These are phyloP conservation scores for Tupiocoris notatus DNA, from an alignment of 2,888 invertebrate genomes.

Conservation along the genomic window DNA sequence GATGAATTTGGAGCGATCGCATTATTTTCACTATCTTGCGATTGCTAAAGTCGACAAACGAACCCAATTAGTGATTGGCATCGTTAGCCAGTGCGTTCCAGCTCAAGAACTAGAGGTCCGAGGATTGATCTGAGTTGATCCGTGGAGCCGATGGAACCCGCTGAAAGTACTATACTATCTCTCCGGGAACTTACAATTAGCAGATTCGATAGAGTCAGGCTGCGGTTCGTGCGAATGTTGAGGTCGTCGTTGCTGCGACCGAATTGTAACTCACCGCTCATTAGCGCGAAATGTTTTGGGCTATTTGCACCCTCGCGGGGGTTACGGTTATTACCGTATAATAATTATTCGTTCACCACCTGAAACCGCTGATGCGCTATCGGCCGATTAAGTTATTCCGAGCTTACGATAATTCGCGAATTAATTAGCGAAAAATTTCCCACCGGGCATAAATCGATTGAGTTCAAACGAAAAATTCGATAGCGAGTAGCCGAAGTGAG, in stretches of 20 bases:
- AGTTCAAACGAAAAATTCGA: too few relatives aligned
- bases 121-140: too few relatives aligned
- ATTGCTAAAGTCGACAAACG: conserved; percentile 19
- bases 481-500: too few relatives aligned
- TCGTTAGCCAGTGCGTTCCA: conserved; percentile 4
- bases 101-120: not conserved
- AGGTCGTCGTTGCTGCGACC: not conserved
- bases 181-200: not conserved
- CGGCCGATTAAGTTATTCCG: too few relatives aligned
- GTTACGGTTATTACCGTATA: too few relatives aligned
- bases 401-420: too few relatives aligned
- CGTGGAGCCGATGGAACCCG: not conserved
- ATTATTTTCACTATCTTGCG: too few relatives aligned
- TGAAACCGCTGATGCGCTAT: too few relatives aligned
- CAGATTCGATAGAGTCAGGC: not conserved
- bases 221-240: not conserved
- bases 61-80: conserved; percentile 36
- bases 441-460: too few relatives aligned
- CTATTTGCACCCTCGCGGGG: not conserved
- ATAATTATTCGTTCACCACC: too few relatives aligned
- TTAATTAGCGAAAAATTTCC: too few relatives aligned
- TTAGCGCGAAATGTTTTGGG: not conserved
- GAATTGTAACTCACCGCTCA: not conserved
- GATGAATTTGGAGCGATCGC: too few relatives aligned
- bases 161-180: not conserved